phyloP scores from a whole-genome alignment of 2,113 vertebrate species.

The Addax nasomaculatus region DNA sequence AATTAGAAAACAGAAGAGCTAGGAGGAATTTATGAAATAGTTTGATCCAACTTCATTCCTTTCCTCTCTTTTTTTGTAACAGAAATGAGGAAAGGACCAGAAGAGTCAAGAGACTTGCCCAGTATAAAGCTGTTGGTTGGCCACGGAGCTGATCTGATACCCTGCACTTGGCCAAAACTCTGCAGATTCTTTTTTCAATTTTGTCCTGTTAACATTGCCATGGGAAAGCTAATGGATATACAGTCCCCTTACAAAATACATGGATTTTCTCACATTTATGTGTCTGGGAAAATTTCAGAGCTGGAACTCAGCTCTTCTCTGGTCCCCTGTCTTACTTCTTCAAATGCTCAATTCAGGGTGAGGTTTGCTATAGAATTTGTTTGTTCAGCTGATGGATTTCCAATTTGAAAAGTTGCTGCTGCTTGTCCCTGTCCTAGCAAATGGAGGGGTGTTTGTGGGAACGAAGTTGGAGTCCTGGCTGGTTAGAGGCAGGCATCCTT shows the following conservation, averaged over 20 bases:
- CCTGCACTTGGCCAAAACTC: neutral
- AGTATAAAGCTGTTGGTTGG: neutral
- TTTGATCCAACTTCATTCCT: neutral
- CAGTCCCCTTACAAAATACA: constrained; percentile 2
- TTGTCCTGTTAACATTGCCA: constrained; percentile 11
- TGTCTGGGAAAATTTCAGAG: neutral
- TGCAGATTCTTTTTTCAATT: neutral
- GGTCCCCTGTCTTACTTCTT: neutral
- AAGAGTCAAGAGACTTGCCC: neutral
- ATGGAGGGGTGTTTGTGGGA: neutral
- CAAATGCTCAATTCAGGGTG: neutral
- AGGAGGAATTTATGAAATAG: constrained; percentile 27
- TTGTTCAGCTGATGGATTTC: neutral
- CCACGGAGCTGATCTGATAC: neutral
- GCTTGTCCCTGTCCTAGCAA: neutral
- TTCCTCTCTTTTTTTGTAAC: neutral
- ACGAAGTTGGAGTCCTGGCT: neutral
- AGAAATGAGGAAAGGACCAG: neutral
- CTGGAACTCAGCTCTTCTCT: neutral
- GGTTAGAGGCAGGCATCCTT: neutral
- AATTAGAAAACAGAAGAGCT: constrained; percentile 13
- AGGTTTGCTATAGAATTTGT: neutral
- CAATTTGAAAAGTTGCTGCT: neutral
- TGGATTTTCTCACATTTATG: neutral
- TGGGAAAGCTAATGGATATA: constrained; percentile 1